phyloP scores from a whole-genome alignment of 2,888 invertebrate genomes.

The Lepidochrysops patricia region DNA sequence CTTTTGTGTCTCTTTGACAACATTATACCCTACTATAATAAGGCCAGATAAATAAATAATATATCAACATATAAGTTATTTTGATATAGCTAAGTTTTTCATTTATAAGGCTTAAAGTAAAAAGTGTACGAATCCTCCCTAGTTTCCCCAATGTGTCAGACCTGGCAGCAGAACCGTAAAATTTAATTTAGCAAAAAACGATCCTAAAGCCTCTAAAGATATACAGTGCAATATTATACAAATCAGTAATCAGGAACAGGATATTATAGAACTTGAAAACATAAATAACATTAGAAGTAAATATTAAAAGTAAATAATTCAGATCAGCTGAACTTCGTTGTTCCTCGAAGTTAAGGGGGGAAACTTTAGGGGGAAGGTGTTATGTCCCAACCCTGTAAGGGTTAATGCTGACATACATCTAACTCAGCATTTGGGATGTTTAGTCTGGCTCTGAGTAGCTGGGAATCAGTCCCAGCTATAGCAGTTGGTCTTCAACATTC shows the following conservation, averaged over 20 bases:
- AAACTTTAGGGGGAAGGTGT: not conserved
- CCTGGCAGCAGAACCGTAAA: not conserved
- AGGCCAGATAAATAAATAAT: too few species aligned
- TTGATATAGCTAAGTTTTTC: too few species aligned
- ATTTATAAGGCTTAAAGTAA: too few species aligned
- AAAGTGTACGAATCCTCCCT: too few species aligned
- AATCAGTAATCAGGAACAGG: not conserved
- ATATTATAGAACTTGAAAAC: not conserved
- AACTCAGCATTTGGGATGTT: too few species aligned
- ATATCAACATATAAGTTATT: too few species aligned
- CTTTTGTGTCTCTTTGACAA: too few species aligned
- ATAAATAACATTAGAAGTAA: not conserved
- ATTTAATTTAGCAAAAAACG: not conserved
- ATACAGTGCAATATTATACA: not conserved
- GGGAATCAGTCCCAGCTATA: too few species aligned
- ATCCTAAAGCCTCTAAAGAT: not conserved
- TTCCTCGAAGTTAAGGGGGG: not conserved
- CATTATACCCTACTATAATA: too few species aligned
- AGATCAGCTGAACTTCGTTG: not conserved
- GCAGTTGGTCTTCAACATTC: too few species aligned
- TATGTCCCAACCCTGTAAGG: not conserved
- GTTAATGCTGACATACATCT: not conserved
- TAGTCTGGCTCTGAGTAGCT: too few species aligned
- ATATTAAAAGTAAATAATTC: not conserved
- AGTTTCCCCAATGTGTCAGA: not conserved